phyloP scores from a whole-genome alignment of 2,113 vertebrate species.

The Myotis lucifugus region DNA sequence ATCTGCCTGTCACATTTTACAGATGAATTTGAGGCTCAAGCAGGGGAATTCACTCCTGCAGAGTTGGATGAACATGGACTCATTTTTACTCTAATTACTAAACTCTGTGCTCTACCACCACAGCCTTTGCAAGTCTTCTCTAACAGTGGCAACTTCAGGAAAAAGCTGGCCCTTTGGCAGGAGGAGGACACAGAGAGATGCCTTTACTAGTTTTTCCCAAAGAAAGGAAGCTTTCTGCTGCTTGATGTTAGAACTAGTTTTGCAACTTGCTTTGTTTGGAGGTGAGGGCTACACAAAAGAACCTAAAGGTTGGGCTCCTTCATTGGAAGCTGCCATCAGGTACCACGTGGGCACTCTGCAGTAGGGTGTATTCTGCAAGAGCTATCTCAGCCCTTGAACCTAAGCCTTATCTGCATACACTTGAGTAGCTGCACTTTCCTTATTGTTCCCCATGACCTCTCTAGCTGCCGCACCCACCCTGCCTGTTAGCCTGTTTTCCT shows the following conservation, averaged over 20 bases:
- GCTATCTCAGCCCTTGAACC: background rate
- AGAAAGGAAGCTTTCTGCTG: background rate
- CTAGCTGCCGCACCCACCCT: slow-evolving; percentile 7
- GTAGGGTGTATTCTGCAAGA: background rate
- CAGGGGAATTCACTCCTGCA: background rate
- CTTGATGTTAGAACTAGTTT: background rate
- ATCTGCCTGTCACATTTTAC: background rate
- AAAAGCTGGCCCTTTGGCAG: background rate
- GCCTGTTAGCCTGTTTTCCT: background rate
- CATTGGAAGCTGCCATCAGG: background rate
- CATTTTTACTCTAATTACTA: background rate
- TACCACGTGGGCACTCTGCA: background rate
- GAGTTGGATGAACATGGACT: background rate
- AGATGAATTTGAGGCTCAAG: background rate
- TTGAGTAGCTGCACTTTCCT: background rate
- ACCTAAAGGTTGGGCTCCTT: background rate
- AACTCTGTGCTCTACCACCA: background rate
- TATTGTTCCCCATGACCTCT: background rate
- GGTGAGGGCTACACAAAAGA: background rate
- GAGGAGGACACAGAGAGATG: background rate
- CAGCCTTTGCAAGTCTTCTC: background rate
- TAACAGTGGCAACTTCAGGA: background rate
- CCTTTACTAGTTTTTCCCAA: background rate
- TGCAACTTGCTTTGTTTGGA: slow-evolving; percentile 22
- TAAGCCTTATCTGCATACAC: background rate